Evolutionary conservation across 2,888 invertebrate genomes (phyloP), one percentile per base, ranked within the genome.

Genomic region (Apotomis betuletana): DNA sequence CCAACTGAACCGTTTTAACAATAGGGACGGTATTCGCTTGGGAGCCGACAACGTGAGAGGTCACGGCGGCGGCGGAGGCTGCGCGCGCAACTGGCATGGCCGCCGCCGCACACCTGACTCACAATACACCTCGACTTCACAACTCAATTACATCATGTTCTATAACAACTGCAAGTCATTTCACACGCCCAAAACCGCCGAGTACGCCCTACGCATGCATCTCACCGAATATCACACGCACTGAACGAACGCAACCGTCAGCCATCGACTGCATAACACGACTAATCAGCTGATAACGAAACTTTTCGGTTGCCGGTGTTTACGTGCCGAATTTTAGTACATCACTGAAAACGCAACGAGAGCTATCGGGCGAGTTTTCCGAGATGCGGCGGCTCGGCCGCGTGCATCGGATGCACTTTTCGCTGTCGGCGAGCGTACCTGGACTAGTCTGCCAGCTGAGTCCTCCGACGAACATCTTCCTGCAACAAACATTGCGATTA

Each of bases 401-500:
- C 81, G 84, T 83, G 87, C 86, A 87, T 87, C 85, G 85, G 83
- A 86, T 89, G 89, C 91, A 90, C 86, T 84, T 87, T 89, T 87
- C 86, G 86, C 86, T 86, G 86, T 87, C 84, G 87, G 83, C 84
- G 85, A 86, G 90, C 91, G 90, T 95, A 99, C 99, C 99, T 96
- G 99, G 98, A 95, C 98, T 99, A 90, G 99, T 99, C 95, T 99
- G 99, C 99, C 99, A 99, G 95, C 99, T 99, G 91, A 99, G 96
- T 89, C 99, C 99, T 90, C 99, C 99, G 95, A 99, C 98, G 96
- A 99, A 99, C 99, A 99, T 99, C 97, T 99, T 99, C 95, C 99
- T 99, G 96, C 85, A 97, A 97, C 94, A 95, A 95, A 94, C 94
- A 93, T 89, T 86, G 82, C 83, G 84, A 85, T 91, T 86, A 90